Conservation (phyloP, 2,888 invertebrate genomes). For the Creontiades dilutus region DNA sequence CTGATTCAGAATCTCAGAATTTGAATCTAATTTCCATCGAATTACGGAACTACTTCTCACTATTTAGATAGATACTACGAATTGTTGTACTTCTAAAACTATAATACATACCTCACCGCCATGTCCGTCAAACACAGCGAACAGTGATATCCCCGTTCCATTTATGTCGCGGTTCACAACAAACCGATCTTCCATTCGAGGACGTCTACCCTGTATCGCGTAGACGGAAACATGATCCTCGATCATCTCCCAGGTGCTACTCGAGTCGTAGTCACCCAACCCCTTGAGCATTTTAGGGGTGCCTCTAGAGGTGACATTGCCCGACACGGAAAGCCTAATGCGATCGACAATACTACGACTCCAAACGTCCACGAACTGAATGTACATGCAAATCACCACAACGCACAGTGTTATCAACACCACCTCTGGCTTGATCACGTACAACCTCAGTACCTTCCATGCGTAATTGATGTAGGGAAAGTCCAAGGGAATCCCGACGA, state of each 20-base stretch:
- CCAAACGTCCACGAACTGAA: slow-evolving; percentile 90
- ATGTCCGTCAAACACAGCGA: slow-evolving; percentile 96
- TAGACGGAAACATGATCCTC: slow-evolving; percentile 89
- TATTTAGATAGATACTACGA: no score
- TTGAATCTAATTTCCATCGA: no score
- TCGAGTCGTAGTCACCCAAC: slow-evolving; percentile 79
- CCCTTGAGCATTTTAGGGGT: slow-evolving; percentile 65
- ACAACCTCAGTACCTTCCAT: slow-evolving; percentile 88
- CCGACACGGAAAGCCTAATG: slow-evolving; percentile 80
- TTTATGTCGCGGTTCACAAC: slow-evolving; percentile 92
- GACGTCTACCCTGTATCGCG: slow-evolving; percentile 93
- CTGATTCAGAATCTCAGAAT: no score
- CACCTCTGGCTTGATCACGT: slow-evolving; percentile 89
- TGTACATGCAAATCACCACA: slow-evolving; percentile 87
- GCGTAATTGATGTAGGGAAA: slow-evolving; percentile 85
- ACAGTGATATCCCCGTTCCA: slow-evolving; percentile 90
- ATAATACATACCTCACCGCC: slow-evolving; percentile 86
- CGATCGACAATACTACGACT: slow-evolving; percentile 87
- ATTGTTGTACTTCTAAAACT: no score
- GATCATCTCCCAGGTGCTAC: slow-evolving; percentile 86
- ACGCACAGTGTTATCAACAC: slow-evolving; percentile 86
- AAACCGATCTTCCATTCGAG: slow-evolving; percentile 96
- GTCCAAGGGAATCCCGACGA: slow-evolving; percentile 88
- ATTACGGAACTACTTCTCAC: no score
- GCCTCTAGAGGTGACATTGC: slow-evolving; percentile 71